Evolutionary conservation across 2,888 invertebrate species (phyloP).

Genomic region (Nycteola revayana): DNA sequence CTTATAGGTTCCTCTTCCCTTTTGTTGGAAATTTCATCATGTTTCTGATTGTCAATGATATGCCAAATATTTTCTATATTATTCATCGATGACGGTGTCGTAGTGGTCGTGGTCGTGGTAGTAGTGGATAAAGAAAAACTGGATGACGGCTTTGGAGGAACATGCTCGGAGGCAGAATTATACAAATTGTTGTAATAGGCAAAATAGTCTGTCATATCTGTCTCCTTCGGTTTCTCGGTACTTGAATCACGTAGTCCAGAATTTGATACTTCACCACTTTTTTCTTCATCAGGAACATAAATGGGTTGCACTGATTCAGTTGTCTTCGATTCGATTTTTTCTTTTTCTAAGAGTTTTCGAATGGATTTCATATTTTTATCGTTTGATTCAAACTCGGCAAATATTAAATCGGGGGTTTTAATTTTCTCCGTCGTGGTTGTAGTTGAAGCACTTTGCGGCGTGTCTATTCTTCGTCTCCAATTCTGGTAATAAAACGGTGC

Average conservation of each 20-base stretch:
- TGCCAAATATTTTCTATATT: slow-evolving; percentile 73
- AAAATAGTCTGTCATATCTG: slow-evolving; percentile 56
- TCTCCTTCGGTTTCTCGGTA: slow-evolving; percentile 26
- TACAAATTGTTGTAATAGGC: slow-evolving; percentile 58
- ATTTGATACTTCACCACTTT: slow-evolving; percentile 31
- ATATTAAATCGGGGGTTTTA: slow-evolving; percentile 70
- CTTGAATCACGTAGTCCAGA: slow-evolving; percentile 38
- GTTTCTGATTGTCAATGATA: slow-evolving; percentile 69
- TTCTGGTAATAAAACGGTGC: slow-evolving; percentile 72
- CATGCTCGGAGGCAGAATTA: slow-evolving; percentile 47
- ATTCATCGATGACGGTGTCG: slow-evolving; percentile 29
- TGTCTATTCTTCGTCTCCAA: slow-evolving; percentile 70
- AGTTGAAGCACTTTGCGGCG: slow-evolving; percentile 39
- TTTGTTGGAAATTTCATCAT: slow-evolving; percentile 48
- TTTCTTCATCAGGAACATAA: slow-evolving; percentile 58
- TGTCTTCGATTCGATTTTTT: slow-evolving; percentile 42
- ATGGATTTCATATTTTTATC: slow-evolving; percentile 61
- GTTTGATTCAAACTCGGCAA: slow-evolving; percentile 71
- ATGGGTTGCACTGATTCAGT: slow-evolving; percentile 47
- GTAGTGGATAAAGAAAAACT: slow-evolving; percentile 40
- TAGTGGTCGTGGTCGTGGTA: slow-evolving; percentile 47
- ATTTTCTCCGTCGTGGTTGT: slow-evolving; percentile 44
- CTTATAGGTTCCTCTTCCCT: slow-evolving; percentile 60
- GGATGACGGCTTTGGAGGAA: slow-evolving; percentile 40
- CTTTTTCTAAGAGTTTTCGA: slow-evolving; percentile 64